Conservation (phyloP, 2,888 invertebrate species). For the Drosophila infuscata region DNA sequence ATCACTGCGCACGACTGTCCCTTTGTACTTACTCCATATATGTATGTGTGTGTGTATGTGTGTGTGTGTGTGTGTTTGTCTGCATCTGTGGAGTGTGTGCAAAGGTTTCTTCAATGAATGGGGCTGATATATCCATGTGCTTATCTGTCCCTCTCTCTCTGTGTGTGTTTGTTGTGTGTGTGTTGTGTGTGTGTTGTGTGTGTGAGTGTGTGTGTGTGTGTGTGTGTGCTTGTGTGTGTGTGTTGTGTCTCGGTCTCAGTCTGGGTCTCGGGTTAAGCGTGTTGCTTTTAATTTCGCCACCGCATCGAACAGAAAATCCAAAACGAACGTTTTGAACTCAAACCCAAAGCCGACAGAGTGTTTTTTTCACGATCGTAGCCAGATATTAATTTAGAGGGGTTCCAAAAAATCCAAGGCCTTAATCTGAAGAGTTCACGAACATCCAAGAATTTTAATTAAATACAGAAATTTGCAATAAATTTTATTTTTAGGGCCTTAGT, state of each 20-base stretch:
- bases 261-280: constrained; percentile 60
- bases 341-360: constrained; percentile 42
- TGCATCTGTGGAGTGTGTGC: constrained; percentile 18
- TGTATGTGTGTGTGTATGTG: background rate
- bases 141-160: constrained; percentile 13
- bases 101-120: constrained; percentile 76
- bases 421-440: background rate
- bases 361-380: constrained; percentile 1
- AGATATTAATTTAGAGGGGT: background rate
- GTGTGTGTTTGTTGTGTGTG: constrained; percentile 10
- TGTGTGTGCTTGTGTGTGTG: constrained; percentile 18
- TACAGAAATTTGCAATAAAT: background rate
- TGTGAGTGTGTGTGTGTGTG: constrained; percentile 13
- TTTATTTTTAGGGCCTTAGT: accelerated
- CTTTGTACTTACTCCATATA: background rate
- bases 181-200: constrained; percentile 19
- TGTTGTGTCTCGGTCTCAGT: constrained; percentile 11
- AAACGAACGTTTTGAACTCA: constrained; percentile 68
- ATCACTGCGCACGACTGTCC: constrained; percentile 53
- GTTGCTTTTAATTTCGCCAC: constrained; percentile 78
- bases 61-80: constrained; percentile 5
- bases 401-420: background rate
- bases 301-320: constrained; percentile 69
- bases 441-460: background rate
- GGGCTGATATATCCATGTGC: constrained; percentile 45